Conservation (phyloP, 2,888 invertebrate species). For the Merodon equestris region DNA sequence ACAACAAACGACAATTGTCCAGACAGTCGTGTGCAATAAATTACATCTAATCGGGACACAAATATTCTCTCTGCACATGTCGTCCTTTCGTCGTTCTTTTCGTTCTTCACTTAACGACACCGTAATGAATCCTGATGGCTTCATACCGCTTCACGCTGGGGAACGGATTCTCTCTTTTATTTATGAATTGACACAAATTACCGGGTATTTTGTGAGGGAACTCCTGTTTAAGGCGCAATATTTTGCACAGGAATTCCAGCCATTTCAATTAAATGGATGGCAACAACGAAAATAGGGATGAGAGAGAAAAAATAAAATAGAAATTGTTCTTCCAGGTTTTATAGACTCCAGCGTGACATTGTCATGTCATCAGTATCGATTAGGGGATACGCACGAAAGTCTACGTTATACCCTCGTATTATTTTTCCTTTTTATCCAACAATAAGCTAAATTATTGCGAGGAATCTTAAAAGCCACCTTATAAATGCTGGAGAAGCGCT, state of each 20-base stretch:
- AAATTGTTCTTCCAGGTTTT: conserved; percentile 52
- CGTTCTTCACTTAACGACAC: conserved; percentile 53
- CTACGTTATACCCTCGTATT: too few relatives aligned
- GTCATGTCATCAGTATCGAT: too few relatives aligned
- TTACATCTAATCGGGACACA: conserved; percentile 49
- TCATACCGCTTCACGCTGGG: conserved; percentile 38
- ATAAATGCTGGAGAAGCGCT: too few relatives aligned
- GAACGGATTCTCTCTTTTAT: conserved; percentile 54
- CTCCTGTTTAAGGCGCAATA: conserved; percentile 35
- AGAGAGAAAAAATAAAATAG: too few relatives aligned
- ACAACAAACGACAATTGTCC: neutral
- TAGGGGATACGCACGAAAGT: too few relatives aligned
- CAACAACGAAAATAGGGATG: too few relatives aligned
- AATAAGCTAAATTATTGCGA: too few relatives aligned
- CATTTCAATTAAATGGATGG: neutral
- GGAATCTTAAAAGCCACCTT: too few relatives aligned
- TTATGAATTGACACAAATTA: conserved; percentile 65
- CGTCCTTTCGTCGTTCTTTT: conserved; percentile 37
- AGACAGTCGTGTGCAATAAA: conserved; percentile 53
- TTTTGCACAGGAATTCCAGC: conserved; percentile 15
- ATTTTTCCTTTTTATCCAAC: too few relatives aligned
- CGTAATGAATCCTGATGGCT: conserved; percentile 63
- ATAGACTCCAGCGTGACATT: conserved; percentile 43
- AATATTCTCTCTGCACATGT: conserved; percentile 26
- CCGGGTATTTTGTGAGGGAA: conserved; percentile 14